phyloP scores from a whole-genome alignment of 2,888 invertebrate species.

The Dysmachus trigonus region DNA sequence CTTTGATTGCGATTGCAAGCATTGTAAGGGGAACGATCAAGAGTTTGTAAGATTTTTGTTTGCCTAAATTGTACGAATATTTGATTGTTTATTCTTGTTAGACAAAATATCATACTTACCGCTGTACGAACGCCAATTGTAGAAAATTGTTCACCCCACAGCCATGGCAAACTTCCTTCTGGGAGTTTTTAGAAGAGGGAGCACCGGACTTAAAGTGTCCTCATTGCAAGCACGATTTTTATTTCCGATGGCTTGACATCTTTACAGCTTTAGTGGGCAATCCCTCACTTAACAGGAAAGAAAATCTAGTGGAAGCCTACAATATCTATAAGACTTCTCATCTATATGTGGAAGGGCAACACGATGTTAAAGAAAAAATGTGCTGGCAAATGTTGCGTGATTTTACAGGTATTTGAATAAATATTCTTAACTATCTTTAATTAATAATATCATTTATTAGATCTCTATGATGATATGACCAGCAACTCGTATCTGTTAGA shows the following conservation, averaged over 20 bases:
- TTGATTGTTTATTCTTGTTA: background rate
- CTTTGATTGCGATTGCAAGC: conserved; percentile 79
- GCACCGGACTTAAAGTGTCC: background rate
- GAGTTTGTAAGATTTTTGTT: conserved; percentile 27
- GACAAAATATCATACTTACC: conserved; percentile 16
- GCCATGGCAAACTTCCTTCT: background rate
- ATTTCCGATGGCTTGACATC: background rate
- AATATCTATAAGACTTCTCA: background rate
- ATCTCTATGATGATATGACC: background rate
- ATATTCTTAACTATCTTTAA: background rate
- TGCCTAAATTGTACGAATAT: background rate
- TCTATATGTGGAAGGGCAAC: background rate
- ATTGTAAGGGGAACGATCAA: conserved; percentile 66
- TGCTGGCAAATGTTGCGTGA: background rate
- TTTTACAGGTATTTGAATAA: background rate
- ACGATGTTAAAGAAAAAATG: background rate
- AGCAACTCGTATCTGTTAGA: background rate
- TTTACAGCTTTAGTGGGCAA: background rate
- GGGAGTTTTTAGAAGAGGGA: background rate
- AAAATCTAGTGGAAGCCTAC: background rate
- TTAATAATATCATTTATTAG: background rate
- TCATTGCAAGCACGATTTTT: background rate
- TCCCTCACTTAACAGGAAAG: background rate
- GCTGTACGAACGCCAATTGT: conserved; percentile 17
- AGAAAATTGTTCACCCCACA: background rate